These are phyloP conservation scores for Coptodon bakossiorum DNA, from an alignment of 2,113 vertebrate species.

Conservation along the genomic window DNA sequence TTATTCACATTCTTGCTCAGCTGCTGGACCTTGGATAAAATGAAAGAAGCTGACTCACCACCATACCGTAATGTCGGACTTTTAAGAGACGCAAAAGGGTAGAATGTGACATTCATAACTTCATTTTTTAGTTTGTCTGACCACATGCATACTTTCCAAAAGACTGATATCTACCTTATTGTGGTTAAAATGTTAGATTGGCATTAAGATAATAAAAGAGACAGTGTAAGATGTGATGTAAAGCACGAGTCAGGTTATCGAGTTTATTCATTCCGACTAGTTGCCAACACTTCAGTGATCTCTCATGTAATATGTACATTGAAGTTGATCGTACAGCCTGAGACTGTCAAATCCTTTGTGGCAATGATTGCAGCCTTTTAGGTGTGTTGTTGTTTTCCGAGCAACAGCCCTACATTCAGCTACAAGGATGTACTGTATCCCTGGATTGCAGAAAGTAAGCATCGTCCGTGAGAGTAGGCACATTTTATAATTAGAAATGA, in stretches of 20 bases:
- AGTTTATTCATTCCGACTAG: background rate
- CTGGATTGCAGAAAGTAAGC: background rate
- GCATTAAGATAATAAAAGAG: background rate
- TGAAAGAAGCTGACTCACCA: background rate
- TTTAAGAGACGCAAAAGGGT: background rate
- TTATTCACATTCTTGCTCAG: conserved; percentile 11
- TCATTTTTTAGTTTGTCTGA: background rate
- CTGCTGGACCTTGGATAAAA: background rate
- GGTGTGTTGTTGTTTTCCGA: background rate
- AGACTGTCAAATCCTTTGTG: background rate
- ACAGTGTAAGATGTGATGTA: background rate
- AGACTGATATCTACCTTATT: background rate
- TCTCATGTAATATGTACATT: background rate
- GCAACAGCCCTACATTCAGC: background rate
- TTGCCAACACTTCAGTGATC: background rate
- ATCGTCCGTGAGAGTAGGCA: background rate
- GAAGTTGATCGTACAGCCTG: background rate
- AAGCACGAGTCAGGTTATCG: background rate
- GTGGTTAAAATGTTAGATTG: background rate
- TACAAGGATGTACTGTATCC: background rate
- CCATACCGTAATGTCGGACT: background rate
- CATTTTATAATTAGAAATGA: background rate
- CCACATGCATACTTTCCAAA: background rate
- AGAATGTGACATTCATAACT: background rate
- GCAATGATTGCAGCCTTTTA: background rate